A percentile compares a stretch with the other conserved stretches of the same genome.
phyloP scores from a whole-genome alignment of 2,113 vertebrate species.

The Zosterops lateralis region DNA sequence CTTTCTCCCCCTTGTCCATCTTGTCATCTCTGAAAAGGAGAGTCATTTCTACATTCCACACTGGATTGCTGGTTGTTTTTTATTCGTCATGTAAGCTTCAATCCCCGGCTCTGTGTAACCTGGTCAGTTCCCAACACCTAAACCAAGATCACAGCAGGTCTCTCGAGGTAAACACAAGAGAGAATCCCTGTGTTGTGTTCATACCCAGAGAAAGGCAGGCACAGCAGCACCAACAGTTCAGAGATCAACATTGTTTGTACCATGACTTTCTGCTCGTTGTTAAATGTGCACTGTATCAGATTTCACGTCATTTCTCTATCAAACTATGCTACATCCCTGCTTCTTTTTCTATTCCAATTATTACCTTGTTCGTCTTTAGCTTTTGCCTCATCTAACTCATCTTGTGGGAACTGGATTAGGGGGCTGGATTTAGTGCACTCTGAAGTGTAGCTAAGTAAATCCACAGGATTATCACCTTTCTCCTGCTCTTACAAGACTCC shows the following conservation, averaged over 20 bases:
- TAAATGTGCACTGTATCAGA: not conserved
- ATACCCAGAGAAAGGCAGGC: not conserved
- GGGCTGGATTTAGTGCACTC: not conserved
- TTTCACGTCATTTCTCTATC: not conserved
- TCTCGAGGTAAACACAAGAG: not conserved
- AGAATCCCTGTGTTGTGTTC: not conserved
- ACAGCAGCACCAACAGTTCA: not conserved
- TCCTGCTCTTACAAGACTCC: not conserved
- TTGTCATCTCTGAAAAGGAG: not conserved
- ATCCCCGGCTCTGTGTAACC: not conserved
- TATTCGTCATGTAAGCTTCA: not conserved
- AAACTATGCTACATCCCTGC: not conserved
- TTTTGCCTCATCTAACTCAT: not conserved
- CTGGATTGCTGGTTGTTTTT: not conserved
- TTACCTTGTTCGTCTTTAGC: not conserved
- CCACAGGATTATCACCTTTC: not conserved
- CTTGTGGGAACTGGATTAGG: not conserved
- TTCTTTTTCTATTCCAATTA: not conserved
- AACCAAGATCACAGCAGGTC: not conserved
- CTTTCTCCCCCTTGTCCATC: conserved; percentile 42
- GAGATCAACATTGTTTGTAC: not conserved
- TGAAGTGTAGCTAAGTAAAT: not conserved
- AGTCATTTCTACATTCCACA: not conserved
- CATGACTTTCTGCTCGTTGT: not conserved
- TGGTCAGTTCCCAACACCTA: not conserved